Evolutionary conservation across 2,113 vertebrate species (phyloP), one percentile per base, ranked within the genome.

Genomic region (Dipodomys merriami): DNA sequence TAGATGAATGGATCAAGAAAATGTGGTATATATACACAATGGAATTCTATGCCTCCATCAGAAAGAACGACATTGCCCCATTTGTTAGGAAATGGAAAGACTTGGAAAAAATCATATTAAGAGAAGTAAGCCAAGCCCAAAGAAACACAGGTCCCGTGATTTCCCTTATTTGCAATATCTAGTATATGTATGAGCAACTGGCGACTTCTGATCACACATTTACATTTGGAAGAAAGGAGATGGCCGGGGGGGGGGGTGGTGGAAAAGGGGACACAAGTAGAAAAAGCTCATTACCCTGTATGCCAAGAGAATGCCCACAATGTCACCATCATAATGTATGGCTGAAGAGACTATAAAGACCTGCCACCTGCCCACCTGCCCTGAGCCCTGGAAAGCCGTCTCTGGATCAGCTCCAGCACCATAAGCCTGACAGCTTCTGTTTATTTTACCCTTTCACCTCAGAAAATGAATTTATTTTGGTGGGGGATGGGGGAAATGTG

Each of bases 401-500:
- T 83, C 72, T 87, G 60, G 10, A 49, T 49, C 49, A 49, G 30
- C 60, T 71, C 20, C 62, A 82, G 62, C 16, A 71, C 7, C 44
- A 53, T 22, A 15, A 79, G 62, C 9, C 18, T 57, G 7, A n/a
- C 53, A 12, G 29, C 44, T 11, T 68, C 30, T 44, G 27, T 60
- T 44, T 68, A 35, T 30, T 69, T 67, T 62, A 60, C 4, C 49
- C 29, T 23, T 86, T 86, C 53, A 53, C 74, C n/a, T 84, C 30
- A 80, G 79, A 80, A 83, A 88, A 60, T n/a, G 20, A 85, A 46
- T 39, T 30, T 35, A n/a, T 64, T 46, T 68, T 35, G 79, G 62
- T 77, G 25, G 6, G 20, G 29, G 62, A 23, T 60, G 30, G 9
- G 18, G 30, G 15, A 9, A 29, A 23, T 22, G 35, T 80, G 49